Percentiles rank a stretch among this genome's conserved stretches.
Evolutionary conservation across 2,113 vertebrate species (phyloP).

Genomic region (Hippocampus zosterae): DNA sequence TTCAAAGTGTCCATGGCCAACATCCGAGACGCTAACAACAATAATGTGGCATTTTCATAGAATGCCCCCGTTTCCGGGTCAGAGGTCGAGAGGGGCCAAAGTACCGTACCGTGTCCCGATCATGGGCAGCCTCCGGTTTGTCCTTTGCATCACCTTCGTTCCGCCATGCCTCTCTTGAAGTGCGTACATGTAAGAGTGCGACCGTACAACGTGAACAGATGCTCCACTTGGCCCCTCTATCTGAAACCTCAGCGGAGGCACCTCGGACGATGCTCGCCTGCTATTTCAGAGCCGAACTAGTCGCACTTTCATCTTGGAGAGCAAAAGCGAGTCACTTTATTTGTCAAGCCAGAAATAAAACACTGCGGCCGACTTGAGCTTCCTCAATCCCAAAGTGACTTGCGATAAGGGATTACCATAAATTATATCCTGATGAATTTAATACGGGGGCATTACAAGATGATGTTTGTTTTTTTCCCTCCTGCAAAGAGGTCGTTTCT

Average conservation of each 20-base stretch:
- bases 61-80: conserved; percentile 9
- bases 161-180: not conserved
- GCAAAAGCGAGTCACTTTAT: not conserved
- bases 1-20: not conserved
- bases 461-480: not conserved
- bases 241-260: not conserved
- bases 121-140: not conserved
- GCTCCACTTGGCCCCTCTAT: not conserved
- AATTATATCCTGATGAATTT: not conserved
- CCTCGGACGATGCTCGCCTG: not conserved
- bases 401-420: not conserved
- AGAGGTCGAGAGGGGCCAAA: conserved; percentile 13
- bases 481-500: not conserved
- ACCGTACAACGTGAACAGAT: not conserved
- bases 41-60: not conserved
- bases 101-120: not conserved
- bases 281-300: not conserved
- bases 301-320: not conserved
- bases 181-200: not conserved
- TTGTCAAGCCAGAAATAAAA: not conserved
- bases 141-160: not conserved
- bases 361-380: not conserved
- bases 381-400: conserved; percentile 1
- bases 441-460: not conserved
- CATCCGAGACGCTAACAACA: not conserved